Percentiles rank a stretch among this genome's conserved stretches.
These are phyloP conservation scores for Falcunculus frontatus DNA, from an alignment of 2,113 vertebrate genomes.

Conservation along the genomic window DNA sequence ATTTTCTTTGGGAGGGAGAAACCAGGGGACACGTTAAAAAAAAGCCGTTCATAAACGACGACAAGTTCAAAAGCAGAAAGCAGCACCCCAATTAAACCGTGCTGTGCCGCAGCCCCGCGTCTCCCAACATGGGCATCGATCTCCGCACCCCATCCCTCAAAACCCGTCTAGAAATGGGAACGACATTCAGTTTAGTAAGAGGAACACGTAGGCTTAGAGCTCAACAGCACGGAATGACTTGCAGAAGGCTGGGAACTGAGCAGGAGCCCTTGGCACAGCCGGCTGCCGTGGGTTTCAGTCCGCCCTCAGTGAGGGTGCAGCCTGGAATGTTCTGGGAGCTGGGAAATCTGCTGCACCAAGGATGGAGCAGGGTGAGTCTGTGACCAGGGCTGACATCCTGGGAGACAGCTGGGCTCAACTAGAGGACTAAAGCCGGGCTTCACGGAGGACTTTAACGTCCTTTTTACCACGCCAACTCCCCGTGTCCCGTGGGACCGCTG, in stretches of 20 bases:
- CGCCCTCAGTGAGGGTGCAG: fast-evolving
- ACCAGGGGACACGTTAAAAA: neutral
- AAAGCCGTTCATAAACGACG: neutral
- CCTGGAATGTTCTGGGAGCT: fast-evolving
- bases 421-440: neutral
- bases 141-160: neutral
- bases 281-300: neutral
- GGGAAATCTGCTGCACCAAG: neutral
- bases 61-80: conserved; percentile 1
- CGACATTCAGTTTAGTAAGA: neutral
- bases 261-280: neutral
- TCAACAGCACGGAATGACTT: neutral
- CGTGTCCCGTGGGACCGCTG: neutral
- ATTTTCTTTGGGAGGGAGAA: conserved; percentile 33
- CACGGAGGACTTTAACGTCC: neutral
- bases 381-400: neutral
- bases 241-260: neutral
- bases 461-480: fast-evolving
- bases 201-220: fast-evolving
- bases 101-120: neutral
- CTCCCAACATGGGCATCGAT: neutral
- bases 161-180: neutral
- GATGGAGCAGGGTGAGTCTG: fast-evolving
- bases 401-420: neutral
- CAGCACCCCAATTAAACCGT: neutral